Base-by-base conservation (phyloP, 1,140 invertebrate species). In the Eulimnadia texana region DNA sequence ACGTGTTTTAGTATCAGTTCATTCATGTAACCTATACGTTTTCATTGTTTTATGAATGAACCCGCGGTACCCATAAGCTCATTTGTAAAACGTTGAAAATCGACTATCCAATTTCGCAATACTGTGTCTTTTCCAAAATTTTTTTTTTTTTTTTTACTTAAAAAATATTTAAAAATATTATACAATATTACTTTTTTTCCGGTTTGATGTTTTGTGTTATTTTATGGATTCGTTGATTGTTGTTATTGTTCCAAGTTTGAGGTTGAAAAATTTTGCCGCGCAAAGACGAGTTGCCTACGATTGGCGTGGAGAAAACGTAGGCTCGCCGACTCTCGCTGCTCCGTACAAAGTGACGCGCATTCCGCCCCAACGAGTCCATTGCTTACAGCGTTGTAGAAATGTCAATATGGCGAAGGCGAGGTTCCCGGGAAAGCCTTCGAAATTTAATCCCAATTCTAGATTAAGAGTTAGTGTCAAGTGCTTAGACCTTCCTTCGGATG, bases 371-470 rank as follows among this genome's bases (percentile, higher is more conserved):
- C 33, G 33, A 42, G 33, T 6, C 33, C 16, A 42, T 42, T 42
- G 6, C 16, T 16, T 9, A 16, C 16, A 42, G 33, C 33, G 33
- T 42, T 62, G 58, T 63, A 23, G 58, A 49, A 16, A 27, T 42
- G 42, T 61, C 58, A 42, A 64, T 64, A 68, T 68, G 67, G 66
- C 66, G 58, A 67, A 68, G 65, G 67, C 62, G 62, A 66, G 66
- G 64, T 66, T 68, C 69, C 62, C 71, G 67, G 64, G 68, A 68
- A 66, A 68, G 70, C 60, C 63, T 68, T 58, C 66, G 61, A 61
- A 65, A 65, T 55, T 66, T 64, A 65, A 65, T 67, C 60, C 67
- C 66, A 65, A 22, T 53, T 53, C 51, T 52, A 24, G 70, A 67
- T 64, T 69, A 66, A 62, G 70, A 68, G 58, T 66, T 47, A 42